Conservation (phyloP, 2,888 invertebrate genomes). For the Heliconius sara region DNA sequence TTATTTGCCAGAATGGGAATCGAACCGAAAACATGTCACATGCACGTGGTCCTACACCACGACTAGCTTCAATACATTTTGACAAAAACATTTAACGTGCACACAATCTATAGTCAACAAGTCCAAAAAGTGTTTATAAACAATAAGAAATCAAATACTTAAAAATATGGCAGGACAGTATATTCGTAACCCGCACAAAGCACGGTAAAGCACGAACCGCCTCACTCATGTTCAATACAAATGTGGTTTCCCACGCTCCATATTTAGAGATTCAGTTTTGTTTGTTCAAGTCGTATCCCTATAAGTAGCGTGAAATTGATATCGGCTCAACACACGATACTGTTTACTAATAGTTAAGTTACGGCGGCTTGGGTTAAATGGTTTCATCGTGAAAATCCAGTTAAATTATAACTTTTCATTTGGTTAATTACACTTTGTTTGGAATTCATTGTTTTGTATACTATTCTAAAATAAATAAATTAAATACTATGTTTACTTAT, state of each 20-base stretch:
- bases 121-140: neutral
- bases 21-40: too few relatives aligned
- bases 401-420: slow-evolving; percentile 6
- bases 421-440: neutral
- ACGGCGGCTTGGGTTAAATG: slow-evolving; percentile 50
- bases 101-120: neutral
- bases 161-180: slow-evolving; percentile 4
- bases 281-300: slow-evolving; percentile 64
- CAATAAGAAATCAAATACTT: slow-evolving; percentile 1
- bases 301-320: slow-evolving; percentile 71
- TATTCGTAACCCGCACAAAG: neutral
- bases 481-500: too few relatives aligned
- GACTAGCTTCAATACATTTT: too few relatives aligned
- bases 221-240: slow-evolving; percentile 41
- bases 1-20: too few relatives aligned
- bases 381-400: slow-evolving; percentile 31
- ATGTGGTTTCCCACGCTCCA: slow-evolving; percentile 51
- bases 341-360: slow-evolving; percentile 58
- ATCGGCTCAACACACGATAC: slow-evolving; percentile 58
- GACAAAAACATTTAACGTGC: too few relatives aligned
- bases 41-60: too few relatives aligned
- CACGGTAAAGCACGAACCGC: slow-evolving; percentile 28
- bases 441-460: neutral
- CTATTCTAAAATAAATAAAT: too few relatives aligned
- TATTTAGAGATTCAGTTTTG: slow-evolving; percentile 52